Percentiles rank a stretch among this genome's conserved stretches.
These are phyloP conservation scores for Euura lappo DNA, from an alignment of 1,140 invertebrate species.

Conservation along the genomic window DNA sequence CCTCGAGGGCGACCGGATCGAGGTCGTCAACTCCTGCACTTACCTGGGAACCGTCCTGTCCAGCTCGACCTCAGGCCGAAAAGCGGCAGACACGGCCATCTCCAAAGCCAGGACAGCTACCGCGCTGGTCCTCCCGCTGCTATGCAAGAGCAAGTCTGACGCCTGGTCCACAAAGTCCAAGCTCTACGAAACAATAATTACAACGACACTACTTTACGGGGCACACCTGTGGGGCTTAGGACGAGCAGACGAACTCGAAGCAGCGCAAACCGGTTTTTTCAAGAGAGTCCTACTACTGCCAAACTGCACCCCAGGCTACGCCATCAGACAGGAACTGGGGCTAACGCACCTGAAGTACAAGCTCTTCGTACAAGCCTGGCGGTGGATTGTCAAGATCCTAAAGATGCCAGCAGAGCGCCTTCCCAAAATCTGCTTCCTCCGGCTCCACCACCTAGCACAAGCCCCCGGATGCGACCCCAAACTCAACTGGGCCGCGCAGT, in stretches of 20 bases:
- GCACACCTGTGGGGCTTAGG: neutral
- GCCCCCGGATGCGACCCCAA: neutral
- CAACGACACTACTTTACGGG: neutral
- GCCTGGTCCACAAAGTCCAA: neutral
- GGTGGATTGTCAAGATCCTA: neutral
- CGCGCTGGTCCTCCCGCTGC: neutral
- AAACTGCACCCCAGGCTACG: neutral
- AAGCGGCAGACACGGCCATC: neutral
- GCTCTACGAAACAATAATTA: neutral
- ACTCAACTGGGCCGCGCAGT: neutral
- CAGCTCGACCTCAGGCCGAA: conserved; percentile 8
- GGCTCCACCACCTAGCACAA: neutral
- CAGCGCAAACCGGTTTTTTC: neutral
- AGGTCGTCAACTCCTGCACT: conserved; percentile 14
- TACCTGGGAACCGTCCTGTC: conserved; percentile 25
- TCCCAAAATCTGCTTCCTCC: neutral
- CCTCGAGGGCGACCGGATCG: conserved; percentile 4
- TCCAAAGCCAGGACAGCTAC: conserved; percentile 8
- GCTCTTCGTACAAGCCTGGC: neutral
- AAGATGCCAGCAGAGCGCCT: neutral
- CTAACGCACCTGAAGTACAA: neutral
- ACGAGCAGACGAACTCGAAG: neutral
- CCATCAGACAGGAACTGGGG: neutral
- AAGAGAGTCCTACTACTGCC: neutral
- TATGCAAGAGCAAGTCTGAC: neutral